A percentile compares a stretch with the other conserved stretches of the same genome.
Evolutionary conservation across 2,888 invertebrate species (phyloP).

Genomic region (Seladonia tumulorum): DNA sequence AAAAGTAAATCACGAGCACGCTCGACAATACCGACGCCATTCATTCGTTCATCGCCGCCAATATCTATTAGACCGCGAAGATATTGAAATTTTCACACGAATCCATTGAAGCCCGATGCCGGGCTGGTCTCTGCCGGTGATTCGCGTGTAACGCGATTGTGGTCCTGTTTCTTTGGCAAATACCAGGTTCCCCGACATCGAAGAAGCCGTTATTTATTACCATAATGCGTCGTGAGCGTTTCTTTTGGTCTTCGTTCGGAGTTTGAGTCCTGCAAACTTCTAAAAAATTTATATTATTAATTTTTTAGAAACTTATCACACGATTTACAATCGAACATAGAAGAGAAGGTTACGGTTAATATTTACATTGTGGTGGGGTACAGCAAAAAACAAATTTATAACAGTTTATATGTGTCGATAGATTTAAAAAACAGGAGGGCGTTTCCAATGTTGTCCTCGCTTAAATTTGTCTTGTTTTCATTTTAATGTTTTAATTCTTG

Average conservation of each 20-base stretch:
- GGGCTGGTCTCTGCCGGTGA: not conserved
- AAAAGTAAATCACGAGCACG: conserved; percentile 44
- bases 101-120: conserved; percentile 21
- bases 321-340: too few species aligned
- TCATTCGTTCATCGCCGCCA: conserved; percentile 53
- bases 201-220: not conserved
- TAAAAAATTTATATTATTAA: too few species aligned
- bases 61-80: conserved; percentile 42
- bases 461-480: too few species aligned
- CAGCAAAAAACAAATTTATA: too few species aligned
- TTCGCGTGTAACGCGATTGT: not conserved
- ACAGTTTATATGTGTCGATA: too few species aligned
- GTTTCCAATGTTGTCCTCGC: too few species aligned
- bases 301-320: too few species aligned
- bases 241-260: not conserved
- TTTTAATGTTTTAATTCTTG: too few species aligned
- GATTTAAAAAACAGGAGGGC: too few species aligned
- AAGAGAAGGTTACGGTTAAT: too few species aligned
- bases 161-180: not conserved
- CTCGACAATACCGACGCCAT: conserved; percentile 48
- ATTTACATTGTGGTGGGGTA: too few species aligned
- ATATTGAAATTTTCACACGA: conserved; percentile 38
- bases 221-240: not conserved
- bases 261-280: not conserved
- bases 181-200: not conserved